phyloP scores from a whole-genome alignment of 1,140 invertebrate species.

The Phocides pigmalion region DNA sequence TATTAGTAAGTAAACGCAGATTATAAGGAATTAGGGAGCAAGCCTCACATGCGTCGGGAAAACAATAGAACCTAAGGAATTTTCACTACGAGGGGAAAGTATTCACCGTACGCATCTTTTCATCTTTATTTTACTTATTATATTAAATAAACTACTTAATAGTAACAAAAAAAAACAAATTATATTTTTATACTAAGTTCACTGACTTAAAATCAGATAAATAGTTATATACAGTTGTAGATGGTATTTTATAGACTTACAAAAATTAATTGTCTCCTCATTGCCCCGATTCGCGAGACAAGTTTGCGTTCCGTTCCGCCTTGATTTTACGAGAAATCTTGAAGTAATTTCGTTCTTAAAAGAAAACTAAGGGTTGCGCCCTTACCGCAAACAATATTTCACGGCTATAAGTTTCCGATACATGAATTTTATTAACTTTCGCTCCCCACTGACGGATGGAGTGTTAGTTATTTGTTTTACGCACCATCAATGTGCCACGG shows the following conservation, averaged over 20 bases:
- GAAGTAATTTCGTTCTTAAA: slow-evolving; percentile 55
- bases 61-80: too few species aligned
- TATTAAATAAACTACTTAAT: too few species aligned
- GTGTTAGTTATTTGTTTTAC: slow-evolving; percentile 78
- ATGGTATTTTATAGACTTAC: background rate
- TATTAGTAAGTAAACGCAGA: too few species aligned
- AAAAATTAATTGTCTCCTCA: background rate
- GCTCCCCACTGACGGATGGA: slow-evolving; percentile 69
- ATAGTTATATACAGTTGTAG: background rate
- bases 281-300: background rate
- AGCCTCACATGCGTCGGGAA: too few species aligned
- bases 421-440: slow-evolving; percentile 83
- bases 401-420: slow-evolving; percentile 81
- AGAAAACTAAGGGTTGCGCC: slow-evolving; percentile 67
- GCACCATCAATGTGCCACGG: slow-evolving; percentile 71
- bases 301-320: slow-evolving; percentile 5
- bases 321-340: slow-evolving; percentile 42
- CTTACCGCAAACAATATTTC: slow-evolving; percentile 73
- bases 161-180: too few species aligned
- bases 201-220: too few species aligned
- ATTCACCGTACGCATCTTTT: too few species aligned
- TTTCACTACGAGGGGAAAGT: too few species aligned
- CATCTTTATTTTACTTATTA: too few species aligned
- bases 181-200: too few species aligned
- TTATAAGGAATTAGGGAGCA: too few species aligned